These are phyloP conservation scores for Hemicrepidius hirtus DNA, from an alignment of 2,888 invertebrate genomes.

Conservation along the genomic window DNA sequence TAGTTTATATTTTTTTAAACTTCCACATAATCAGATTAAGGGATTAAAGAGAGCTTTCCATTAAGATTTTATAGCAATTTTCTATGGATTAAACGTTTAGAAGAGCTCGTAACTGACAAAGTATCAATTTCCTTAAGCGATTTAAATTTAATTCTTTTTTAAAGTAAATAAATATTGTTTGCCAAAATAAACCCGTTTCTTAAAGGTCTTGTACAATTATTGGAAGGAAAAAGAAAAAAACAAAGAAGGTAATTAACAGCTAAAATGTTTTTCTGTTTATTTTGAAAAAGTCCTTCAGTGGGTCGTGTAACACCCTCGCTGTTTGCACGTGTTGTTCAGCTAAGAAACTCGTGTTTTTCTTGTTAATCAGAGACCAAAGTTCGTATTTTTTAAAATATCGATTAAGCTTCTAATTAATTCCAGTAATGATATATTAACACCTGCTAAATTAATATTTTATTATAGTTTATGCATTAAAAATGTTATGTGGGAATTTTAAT, in stretches of 20 bases:
- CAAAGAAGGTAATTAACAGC: constrained; percentile 24
- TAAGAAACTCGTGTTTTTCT: constrained; percentile 2
- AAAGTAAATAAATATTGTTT: too few relatives aligned
- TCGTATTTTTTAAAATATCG: neutral
- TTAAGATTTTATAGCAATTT: constrained; percentile 9
- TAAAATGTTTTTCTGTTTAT: constrained; percentile 32
- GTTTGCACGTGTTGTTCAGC: constrained; percentile 29
- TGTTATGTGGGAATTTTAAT: constrained; percentile 37
- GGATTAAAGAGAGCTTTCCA: constrained; percentile 12
- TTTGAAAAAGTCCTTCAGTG: constrained; percentile 23
- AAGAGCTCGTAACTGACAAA: too few relatives aligned
- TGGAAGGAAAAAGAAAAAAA: constrained; percentile 12
- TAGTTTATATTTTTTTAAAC: constrained; percentile 5
- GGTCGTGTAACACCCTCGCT: constrained; percentile 31
- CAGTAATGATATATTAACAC: constrained; percentile 9
- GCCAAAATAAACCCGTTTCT: neutral
- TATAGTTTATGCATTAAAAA: constrained; percentile 18
- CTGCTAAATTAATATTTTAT: constrained; percentile 10
- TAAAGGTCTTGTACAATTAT: constrained; percentile 2
- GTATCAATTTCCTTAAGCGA: too few relatives aligned
- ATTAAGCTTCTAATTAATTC: constrained; percentile 10
- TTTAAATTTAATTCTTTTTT: too few relatives aligned
- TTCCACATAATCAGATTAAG: constrained; percentile 18
- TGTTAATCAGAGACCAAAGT: constrained; percentile 13
- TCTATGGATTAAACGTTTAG: too few relatives aligned